phyloP scores from a whole-genome alignment of 2,113 vertebrate genomes.

The Dolichallabes microphthalmus region DNA sequence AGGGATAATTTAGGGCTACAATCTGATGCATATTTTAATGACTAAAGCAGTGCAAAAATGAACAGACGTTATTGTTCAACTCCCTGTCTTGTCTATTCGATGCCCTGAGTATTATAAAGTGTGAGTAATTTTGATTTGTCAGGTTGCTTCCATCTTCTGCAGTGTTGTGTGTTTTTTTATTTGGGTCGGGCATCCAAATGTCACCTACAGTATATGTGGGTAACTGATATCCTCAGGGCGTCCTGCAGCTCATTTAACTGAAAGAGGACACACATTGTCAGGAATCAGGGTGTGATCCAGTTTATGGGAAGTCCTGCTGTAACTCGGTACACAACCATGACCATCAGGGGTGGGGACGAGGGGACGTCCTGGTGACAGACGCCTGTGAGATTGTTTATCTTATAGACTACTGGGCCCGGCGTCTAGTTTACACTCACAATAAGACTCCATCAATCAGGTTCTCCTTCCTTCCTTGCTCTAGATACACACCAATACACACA shows the following conservation, averaged over 20 bases:
- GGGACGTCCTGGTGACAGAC: constrained; percentile 37
- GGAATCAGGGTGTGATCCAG: constrained; percentile 28
- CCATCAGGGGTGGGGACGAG: not conserved
- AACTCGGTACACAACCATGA: constrained; percentile 24
- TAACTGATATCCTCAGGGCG: not conserved
- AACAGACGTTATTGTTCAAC: not conserved
- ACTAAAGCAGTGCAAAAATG: not conserved
- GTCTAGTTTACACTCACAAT: constrained; percentile 46
- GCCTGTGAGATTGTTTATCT: constrained; percentile 32
- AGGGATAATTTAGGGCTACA: not conserved
- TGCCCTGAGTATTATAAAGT: not conserved
- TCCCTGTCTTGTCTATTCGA: not conserved
- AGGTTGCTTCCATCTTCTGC: not conserved
- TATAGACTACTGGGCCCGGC: constrained; percentile 40
- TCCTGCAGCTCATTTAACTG: not conserved
- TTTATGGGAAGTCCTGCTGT: constrained; percentile 46
- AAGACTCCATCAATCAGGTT: constrained; percentile 47
- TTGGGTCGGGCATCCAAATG: not conserved
- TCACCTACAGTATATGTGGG: not conserved
- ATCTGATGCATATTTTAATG: not conserved
- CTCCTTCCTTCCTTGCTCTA: constrained; percentile 25
- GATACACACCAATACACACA: constrained; percentile 34
- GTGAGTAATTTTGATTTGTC: not conserved
- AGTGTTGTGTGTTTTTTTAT: not conserved
- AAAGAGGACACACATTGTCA: constrained; percentile 22